phyloP scores from a whole-genome alignment of 2,113 vertebrate genomes.

The Pseudorectes ferrugineus region DNA sequence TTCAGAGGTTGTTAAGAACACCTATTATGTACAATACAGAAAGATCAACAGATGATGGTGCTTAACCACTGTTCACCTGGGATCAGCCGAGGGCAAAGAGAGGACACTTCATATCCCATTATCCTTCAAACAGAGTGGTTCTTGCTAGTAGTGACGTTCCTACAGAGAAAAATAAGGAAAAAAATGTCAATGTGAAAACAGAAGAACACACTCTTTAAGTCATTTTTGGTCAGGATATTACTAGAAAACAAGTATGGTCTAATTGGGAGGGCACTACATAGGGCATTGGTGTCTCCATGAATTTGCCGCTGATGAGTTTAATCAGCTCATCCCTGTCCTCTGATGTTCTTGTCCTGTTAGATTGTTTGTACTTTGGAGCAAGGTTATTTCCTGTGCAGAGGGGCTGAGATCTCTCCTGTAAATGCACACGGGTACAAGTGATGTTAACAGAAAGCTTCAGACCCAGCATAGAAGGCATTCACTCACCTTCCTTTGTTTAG shows the following conservation, averaged over 20 bases:
- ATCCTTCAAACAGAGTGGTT: neutral
- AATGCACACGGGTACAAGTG: neutral
- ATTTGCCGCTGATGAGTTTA: neutral
- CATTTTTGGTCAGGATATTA: neutral
- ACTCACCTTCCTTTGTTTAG: neutral
- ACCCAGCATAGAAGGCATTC: neutral
- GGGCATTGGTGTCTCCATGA: neutral
- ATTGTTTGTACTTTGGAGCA: neutral
- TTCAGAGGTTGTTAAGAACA: neutral
- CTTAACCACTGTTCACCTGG: neutral
- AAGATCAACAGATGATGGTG: neutral
- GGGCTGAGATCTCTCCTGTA: neutral
- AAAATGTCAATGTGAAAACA: neutral
- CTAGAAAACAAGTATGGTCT: neutral
- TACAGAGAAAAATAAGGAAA: neutral
- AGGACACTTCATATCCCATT: neutral
- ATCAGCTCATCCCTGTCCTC: neutral
- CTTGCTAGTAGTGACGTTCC: neutral
- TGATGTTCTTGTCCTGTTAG: neutral
- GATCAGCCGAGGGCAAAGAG: neutral
- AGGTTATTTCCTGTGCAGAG: neutral
- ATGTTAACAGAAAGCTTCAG: neutral
- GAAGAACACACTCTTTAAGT: neutral
- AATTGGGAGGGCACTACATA: neutral
- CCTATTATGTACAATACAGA: neutral